These are phyloP conservation scores for Craniophora ligustri DNA, from an alignment of 2,888 invertebrate genomes.

Conservation along the genomic window DNA sequence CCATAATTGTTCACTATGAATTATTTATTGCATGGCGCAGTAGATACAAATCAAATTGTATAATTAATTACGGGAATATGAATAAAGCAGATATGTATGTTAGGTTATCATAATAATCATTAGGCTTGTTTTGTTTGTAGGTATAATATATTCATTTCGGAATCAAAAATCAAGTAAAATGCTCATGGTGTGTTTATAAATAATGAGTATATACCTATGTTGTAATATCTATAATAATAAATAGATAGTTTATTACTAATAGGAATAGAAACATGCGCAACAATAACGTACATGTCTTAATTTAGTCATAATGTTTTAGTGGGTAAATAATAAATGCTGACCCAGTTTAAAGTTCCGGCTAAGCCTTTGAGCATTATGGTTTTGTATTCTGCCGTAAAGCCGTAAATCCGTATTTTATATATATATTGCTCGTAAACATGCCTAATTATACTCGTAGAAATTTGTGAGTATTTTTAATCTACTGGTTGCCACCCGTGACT, in stretches of 20 bases:
- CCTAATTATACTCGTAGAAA: background rate
- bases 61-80: constrained; percentile 53
- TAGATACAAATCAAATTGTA: constrained; percentile 42
- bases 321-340: too few species aligned
- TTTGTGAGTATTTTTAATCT: background rate
- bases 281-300: constrained; percentile 30
- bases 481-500: background rate
- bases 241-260: constrained; percentile 27
- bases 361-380: too few species aligned
- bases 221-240: background rate
- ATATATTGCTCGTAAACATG: too few species aligned
- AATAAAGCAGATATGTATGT: constrained; percentile 40
- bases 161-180: constrained; percentile 44
- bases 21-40: constrained; percentile 4
- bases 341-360: too few species aligned
- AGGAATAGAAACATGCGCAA: constrained; percentile 15
- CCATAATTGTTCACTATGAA: constrained; percentile 8
- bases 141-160: constrained; percentile 7
- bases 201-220: background rate
- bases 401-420: too few species aligned
- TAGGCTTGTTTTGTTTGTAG: constrained; percentile 26
- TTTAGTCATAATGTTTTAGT: constrained; percentile 20
- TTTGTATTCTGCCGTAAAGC: too few species aligned
- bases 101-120: constrained; percentile 46
- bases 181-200: constrained; percentile 14